Percentiles rank a stretch among this genome's conserved stretches.
Evolutionary conservation across 2,888 invertebrate species (phyloP).

Genomic region (Trachelus troglodyta): DNA sequence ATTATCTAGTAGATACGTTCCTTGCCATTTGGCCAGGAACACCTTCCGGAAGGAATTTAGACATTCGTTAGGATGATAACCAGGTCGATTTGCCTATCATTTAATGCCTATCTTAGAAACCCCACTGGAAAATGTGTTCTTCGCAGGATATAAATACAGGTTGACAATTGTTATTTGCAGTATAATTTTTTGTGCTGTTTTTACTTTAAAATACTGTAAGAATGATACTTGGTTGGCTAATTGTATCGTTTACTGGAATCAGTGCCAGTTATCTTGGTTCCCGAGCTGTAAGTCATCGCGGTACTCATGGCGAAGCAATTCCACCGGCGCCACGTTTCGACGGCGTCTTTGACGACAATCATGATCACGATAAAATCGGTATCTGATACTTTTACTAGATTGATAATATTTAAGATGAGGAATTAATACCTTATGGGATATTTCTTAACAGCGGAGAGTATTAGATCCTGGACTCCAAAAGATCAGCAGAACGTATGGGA

Average conservation of each 20-base stretch:
- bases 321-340: conserved; percentile 42
- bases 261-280: not conserved
- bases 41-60: not conserved
- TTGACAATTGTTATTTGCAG: not conserved
- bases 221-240: not conserved
- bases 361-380: conserved; percentile 45
- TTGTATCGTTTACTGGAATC: not conserved
- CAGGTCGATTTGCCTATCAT: not conserved
- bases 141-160: not conserved
- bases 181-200: not conserved
- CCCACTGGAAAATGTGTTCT: not conserved
- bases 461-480: conserved; percentile 67
- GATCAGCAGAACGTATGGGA: conserved; percentile 70
- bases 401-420: conserved; percentile 1
- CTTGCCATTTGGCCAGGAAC: not conserved
- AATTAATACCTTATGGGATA: not conserved
- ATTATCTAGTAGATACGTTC: not conserved
- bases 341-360: conserved; percentile 33
- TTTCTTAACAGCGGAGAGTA: conserved; percentile 34
- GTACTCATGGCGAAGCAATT: conserved; percentile 16
- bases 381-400: conserved; percentile 10
- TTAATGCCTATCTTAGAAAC: not conserved
- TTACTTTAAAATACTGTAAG: not conserved
- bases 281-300: conserved; percentile 16
- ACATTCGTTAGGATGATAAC: not conserved